These are phyloP conservation scores for Drosophila ezoana DNA, from an alignment of 2,888 invertebrate species.

Conservation along the genomic window DNA sequence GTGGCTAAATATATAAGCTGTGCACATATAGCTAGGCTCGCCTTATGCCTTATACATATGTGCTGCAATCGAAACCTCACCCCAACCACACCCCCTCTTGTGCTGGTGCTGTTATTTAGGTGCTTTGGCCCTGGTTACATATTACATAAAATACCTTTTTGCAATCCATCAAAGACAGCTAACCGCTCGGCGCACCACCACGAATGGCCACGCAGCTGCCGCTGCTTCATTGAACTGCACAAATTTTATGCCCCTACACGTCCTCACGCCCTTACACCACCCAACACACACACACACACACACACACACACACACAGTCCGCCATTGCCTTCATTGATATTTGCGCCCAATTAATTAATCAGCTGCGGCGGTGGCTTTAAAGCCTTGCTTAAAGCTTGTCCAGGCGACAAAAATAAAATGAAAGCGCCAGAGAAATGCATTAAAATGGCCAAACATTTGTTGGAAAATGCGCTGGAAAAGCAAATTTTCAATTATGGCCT, in stretches of 20 bases:
- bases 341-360: constrained; percentile 80
- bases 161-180: constrained; percentile 79
- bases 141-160: constrained; percentile 80
- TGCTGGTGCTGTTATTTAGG: constrained; percentile 11
- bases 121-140: constrained; percentile 32
- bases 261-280: too few relatives aligned
- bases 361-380: constrained; percentile 24
- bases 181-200: constrained; percentile 2
- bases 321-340: constrained; percentile 50
- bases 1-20: constrained; percentile 28
- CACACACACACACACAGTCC: not conserved
- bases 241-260: constrained; percentile 1
- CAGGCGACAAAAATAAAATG: constrained; percentile 3
- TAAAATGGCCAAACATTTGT: constrained; percentile 40
- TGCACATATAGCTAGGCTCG: constrained; percentile 10
- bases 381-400: constrained; percentile 14
- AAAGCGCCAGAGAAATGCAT: not conserved
- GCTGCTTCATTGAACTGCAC: constrained; percentile 49
- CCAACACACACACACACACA: too few relatives aligned
- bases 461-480: constrained; percentile 34
- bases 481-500: constrained; percentile 79
- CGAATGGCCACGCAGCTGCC: not conserved
- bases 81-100: not conserved
- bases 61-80: constrained; percentile 10
- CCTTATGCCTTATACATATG: constrained; percentile 34